Evolutionary conservation across 1,140 invertebrate species (phyloP).

Genomic region (Danaus melanippus): DNA sequence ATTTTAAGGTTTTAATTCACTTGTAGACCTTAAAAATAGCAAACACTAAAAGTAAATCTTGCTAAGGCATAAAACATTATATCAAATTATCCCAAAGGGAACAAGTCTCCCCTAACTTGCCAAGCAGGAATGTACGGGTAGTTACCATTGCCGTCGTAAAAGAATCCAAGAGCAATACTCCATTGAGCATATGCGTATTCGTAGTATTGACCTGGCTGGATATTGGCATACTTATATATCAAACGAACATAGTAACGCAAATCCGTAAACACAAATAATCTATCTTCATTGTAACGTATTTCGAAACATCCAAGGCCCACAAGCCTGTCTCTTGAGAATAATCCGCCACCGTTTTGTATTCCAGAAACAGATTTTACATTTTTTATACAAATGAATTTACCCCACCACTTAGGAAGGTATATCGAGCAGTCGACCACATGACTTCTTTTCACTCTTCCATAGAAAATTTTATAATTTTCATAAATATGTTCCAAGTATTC

Average conservation of each 20-base stretch:
- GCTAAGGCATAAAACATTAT: too few species aligned
- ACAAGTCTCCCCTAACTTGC: constrained; percentile 23
- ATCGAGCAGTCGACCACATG: constrained; percentile 40
- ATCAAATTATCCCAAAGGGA: constrained; percentile 23
- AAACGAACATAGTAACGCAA: constrained; percentile 36
- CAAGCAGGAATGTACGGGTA: constrained; percentile 23
- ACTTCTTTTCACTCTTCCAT: neutral
- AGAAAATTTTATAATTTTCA: constrained; percentile 45
- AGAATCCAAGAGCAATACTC: constrained; percentile 10
- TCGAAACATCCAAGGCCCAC: constrained; percentile 43
- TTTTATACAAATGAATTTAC: constrained; percentile 47
- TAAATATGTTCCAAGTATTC: constrained; percentile 30
- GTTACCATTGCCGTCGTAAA: constrained; percentile 21
- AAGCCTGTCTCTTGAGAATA: constrained; percentile 18
- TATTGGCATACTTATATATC: constrained; percentile 27
- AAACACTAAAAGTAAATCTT: too few species aligned
- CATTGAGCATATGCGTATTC: constrained; percentile 49
- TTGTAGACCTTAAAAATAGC: too few species aligned
- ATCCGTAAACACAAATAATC: constrained; percentile 44
- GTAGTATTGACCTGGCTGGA: constrained; percentile 37
- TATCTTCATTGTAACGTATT: constrained; percentile 45
- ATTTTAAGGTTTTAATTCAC: too few species aligned
- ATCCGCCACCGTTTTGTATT: constrained; percentile 30
- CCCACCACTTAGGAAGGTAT: constrained; percentile 50
- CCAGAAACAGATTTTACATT: constrained; percentile 22